A percentile compares a stretch with the other conserved stretches of the same genome.
Evolutionary conservation across 2,113 vertebrate species (phyloP).

Genomic region (Antigone vipio): DNA sequence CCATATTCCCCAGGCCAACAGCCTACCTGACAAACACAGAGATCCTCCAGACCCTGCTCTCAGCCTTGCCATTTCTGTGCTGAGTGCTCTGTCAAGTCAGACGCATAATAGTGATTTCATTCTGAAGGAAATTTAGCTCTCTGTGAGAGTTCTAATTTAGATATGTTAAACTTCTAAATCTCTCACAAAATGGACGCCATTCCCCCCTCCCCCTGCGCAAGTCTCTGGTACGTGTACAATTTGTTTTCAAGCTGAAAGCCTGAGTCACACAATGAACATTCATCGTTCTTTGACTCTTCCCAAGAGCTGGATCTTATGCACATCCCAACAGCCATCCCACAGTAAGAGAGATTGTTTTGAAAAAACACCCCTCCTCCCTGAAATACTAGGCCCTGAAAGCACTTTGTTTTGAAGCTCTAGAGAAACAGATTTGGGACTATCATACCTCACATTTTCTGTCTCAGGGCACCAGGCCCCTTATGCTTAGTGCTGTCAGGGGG

Average conservation of each 20-base stretch:
- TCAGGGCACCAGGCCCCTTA: background rate
- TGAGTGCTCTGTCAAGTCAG: background rate
- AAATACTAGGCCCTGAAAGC: background rate
- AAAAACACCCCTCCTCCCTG: background rate
- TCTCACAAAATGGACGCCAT: background rate
- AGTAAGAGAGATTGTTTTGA: background rate
- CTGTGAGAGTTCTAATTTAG: background rate
- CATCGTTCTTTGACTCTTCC: background rate
- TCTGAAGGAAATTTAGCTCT: background rate
- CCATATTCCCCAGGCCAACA: background rate
- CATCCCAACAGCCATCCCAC: background rate
- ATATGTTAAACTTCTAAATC: background rate
- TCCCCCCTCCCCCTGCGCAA: background rate
- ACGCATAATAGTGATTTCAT: background rate
- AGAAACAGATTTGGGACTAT: background rate
- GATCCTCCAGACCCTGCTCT: background rate
- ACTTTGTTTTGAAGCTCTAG: background rate
- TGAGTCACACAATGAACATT: background rate
- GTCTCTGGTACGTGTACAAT: fast-evolving
- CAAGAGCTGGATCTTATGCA: background rate
- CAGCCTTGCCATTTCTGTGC: background rate
- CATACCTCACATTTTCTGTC: background rate
- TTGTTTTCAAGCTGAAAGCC: background rate
- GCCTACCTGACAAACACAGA: background rate
- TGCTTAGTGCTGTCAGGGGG: fast-evolving